A percentile compares a stretch with the other conserved stretches of the same genome.
Conservation (phyloP, 1,140 invertebrate genomes). For the Drosophila sproati region DNA sequence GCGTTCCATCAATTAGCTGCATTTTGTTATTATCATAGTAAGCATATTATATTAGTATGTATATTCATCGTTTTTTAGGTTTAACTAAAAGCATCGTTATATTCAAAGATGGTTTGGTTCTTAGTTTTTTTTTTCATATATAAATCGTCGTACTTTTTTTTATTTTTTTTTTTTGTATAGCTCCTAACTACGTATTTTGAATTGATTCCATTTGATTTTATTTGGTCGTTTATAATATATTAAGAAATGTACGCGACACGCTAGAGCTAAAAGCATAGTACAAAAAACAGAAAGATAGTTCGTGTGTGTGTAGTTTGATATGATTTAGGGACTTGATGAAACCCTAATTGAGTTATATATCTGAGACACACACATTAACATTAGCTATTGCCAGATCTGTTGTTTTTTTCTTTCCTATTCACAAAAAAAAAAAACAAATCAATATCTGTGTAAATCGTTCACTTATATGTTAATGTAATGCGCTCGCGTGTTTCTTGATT, state of each 20-base stretch:
- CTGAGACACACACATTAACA: constrained; percentile 28
- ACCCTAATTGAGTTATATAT: neutral
- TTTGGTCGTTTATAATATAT: constrained; percentile 68
- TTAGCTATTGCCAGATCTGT: constrained; percentile 50
- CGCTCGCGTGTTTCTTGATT: constrained; percentile 34
- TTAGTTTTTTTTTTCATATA: neutral
- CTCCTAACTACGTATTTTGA: constrained; percentile 47
- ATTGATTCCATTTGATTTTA: constrained; percentile 36
- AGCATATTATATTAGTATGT: constrained; percentile 44
- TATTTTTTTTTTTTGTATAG: constrained; percentile 4
- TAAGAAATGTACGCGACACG: constrained; percentile 36
- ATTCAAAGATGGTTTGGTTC: constrained; percentile 2
- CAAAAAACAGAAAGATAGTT: constrained; percentile 45
- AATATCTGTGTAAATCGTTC: constrained; percentile 31
- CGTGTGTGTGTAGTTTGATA: constrained; percentile 14
- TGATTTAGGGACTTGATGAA: neutral
- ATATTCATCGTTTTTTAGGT: constrained; percentile 53
- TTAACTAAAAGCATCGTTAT: constrained; percentile 68
- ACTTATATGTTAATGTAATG: constrained; percentile 17
- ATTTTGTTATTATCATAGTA: constrained; percentile 51
- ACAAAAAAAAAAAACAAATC: neutral
- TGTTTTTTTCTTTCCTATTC: constrained; percentile 8
- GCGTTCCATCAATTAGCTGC: constrained; percentile 53
- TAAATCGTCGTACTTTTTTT: constrained; percentile 29
- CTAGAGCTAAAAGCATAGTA: constrained; percentile 53